Evolutionary conservation across 2,113 vertebrate species (phyloP).

Genomic region (Phasianus colchicus): DNA sequence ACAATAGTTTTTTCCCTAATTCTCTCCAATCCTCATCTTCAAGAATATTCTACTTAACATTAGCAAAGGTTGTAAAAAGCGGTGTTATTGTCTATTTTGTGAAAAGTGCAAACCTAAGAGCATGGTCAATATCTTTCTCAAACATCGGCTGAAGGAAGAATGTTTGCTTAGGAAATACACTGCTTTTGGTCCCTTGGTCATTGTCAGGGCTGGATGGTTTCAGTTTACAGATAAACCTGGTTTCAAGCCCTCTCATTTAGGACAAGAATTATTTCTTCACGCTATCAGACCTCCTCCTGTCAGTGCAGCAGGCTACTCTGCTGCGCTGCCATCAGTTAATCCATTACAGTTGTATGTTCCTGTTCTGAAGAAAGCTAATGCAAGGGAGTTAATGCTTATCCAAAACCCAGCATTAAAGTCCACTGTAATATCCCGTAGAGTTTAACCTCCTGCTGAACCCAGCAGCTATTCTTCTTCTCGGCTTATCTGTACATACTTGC

Average conservation of each 20-base stretch:
- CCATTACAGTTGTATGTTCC: not conserved
- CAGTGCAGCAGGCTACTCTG: constrained; percentile 6
- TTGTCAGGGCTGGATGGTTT: not conserved
- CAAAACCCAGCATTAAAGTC: not conserved
- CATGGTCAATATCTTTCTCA: not conserved
- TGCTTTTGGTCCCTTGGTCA: not conserved
- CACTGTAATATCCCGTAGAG: not conserved
- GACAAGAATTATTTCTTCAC: constrained; percentile 18
- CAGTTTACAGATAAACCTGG: not conserved
- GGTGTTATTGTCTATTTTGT: not conserved
- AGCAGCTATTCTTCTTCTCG: not conserved
- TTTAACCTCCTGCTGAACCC: constrained; percentile 1
- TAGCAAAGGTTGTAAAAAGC: not conserved
- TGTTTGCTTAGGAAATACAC: not conserved
- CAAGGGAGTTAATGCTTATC: not conserved
- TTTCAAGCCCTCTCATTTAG: constrained; percentile 7
- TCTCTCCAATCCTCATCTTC: not conserved
- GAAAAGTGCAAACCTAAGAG: constrained; percentile 8
- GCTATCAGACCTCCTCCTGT: constrained; percentile 5
- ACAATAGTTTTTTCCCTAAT: not conserved
- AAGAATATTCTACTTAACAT: not conserved
- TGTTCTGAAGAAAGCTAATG: not conserved
- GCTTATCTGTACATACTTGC: not conserved
- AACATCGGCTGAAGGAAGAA: not conserved
- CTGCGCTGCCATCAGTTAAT: constrained; percentile 35